Conservation (phyloP, 2,888 invertebrate species). For the Pinctada fucata region DNA sequence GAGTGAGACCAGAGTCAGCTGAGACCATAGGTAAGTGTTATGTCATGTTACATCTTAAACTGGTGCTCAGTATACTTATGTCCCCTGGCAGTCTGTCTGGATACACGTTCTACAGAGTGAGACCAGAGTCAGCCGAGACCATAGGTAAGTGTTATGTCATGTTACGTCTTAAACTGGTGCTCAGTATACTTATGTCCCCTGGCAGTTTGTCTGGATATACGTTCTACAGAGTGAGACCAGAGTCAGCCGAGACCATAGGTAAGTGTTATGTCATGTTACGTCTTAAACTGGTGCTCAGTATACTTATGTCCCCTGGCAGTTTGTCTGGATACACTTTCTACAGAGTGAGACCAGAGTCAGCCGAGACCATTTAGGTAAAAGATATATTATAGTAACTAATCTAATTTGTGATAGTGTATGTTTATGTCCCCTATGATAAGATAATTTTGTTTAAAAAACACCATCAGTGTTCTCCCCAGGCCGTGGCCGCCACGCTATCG, state of each 20-base stretch:
- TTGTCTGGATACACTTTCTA: slow-evolving; percentile 74
- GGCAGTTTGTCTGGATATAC: background rate
- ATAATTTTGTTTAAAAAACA: too few relatives aligned
- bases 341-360: slow-evolving; percentile 45
- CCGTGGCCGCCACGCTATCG: too few relatives aligned
- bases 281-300: slow-evolving; percentile 68
- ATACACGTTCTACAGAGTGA: slow-evolving; percentile 70
- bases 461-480: too few relatives aligned
- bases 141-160: slow-evolving; percentile 45
- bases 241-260: background rate
- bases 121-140: slow-evolving; percentile 61
- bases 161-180: too few relatives aligned
- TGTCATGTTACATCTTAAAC: too few relatives aligned
- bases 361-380: slow-evolving; percentile 50
- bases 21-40: slow-evolving; percentile 52
- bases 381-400: too few relatives aligned
- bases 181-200: slow-evolving; percentile 65
- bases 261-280: background rate
- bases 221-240: background rate
- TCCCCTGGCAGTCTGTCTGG: slow-evolving; percentile 73
- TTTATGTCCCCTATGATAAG: too few relatives aligned
- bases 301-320: slow-evolving; percentile 73
- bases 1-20: slow-evolving; percentile 59
- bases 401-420: too few relatives aligned
- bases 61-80: slow-evolving; percentile 74